Conservation (phyloP, 2,797 vertebrate species). For the Gallinago nigripennis region DNA sequence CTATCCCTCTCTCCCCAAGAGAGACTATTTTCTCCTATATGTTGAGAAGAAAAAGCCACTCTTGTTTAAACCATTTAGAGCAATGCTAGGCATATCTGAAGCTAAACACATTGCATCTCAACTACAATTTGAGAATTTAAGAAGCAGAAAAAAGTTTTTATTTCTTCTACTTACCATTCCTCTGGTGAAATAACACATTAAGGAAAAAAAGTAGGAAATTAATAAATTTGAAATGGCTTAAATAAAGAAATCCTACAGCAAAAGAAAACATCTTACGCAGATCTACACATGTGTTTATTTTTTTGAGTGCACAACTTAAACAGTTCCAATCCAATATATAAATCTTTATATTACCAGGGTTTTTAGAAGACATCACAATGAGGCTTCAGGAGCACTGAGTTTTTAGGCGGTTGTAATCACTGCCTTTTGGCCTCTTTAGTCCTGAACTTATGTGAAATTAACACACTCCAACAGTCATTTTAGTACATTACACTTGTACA, state of each 20-base stretch:
- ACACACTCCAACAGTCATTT: background rate
- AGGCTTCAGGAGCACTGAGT: background rate
- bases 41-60: background rate
- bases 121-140: background rate
- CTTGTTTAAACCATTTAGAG: background rate
- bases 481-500: background rate
- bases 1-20: background rate
- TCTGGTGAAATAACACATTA: background rate
- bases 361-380: background rate
- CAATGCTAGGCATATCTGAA: background rate
- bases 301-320: background rate
- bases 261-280: background rate
- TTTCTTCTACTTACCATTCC: background rate
- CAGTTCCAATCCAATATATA: background rate
- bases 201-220: background rate
- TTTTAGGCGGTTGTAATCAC: background rate
- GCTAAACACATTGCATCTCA: background rate
- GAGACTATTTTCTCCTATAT: background rate
- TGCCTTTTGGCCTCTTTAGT: background rate
- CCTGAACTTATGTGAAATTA: background rate
- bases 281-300: fast-evolving
- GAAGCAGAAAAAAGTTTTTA: background rate
- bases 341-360: background rate
- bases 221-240: background rate
- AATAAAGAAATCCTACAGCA: background rate